Base-by-base conservation (phyloP, 64 coral and sea anemone genomes). In the Actinia equina region DNA sequence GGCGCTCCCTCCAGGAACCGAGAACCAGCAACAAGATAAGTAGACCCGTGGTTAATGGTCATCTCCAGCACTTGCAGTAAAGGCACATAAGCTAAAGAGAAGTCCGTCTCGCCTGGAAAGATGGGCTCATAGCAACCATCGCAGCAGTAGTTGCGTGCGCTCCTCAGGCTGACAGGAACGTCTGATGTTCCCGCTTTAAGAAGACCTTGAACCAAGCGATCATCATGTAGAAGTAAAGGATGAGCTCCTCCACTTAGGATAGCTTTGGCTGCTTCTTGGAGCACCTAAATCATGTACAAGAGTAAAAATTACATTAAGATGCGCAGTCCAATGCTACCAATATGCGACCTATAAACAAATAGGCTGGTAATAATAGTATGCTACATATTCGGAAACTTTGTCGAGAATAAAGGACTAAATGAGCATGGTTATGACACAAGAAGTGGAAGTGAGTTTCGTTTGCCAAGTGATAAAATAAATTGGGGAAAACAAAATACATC, bases 221-320 rank as follows among this genome's bases (percentile, higher is more conserved):
- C 94, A 81, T 96, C 94, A 15, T 96, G 90, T 1, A 55, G 88
- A 7, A 96, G 37, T 25, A 96, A 27, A 4, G 94, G 94, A 59
- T 96, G 94, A 3, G 94, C 94, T 18, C 94, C 94, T 43, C 94
- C 94, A 16, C 94, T 96, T 44, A 96, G 91, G 4, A 93, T 61
- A 0, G 94, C 55, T 22, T 93, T 89, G 22, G 94, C 88, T 0
- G 94, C 92, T 44, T 94, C 92, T 17, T 83, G 1, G 37, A 94
- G 67, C 44, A 92, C 86, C 85, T 88, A 14, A 71, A 5, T 19
- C 52, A 2, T 37, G 7, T 8, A 49, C 46, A 49, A 49, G 46
- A 49, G 65, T 65, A 70, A 58, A 9, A 27, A 12, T 2, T 2
- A 11, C 62, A 23, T 65, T 65, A n/a, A 65, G 19, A 23, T n/a